phyloP scores from a whole-genome alignment of 2,888 invertebrate species.

The Linnaemya tessellans region DNA sequence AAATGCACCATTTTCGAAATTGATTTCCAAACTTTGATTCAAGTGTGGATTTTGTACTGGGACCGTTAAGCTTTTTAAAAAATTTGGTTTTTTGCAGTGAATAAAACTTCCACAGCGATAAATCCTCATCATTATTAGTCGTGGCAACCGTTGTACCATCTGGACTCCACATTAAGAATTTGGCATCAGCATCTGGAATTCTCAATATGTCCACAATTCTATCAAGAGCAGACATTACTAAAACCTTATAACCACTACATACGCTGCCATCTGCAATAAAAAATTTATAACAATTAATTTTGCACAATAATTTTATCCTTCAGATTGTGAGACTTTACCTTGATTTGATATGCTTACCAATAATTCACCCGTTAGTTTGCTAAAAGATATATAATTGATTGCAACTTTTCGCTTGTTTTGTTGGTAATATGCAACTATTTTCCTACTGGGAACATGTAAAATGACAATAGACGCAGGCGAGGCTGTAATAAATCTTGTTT shows the following conservation, averaged over 20 bases:
- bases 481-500: slow-evolving; percentile 75
- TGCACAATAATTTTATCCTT: neutral
- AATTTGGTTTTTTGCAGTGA: slow-evolving; percentile 44
- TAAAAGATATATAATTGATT: slow-evolving; percentile 82
- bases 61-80: slow-evolving; percentile 37
- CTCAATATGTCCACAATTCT: slow-evolving; percentile 80
- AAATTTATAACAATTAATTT: neutral
- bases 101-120: slow-evolving; percentile 83
- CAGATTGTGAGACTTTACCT: slow-evolving; percentile 71
- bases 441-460: slow-evolving; percentile 78
- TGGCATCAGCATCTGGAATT: slow-evolving; percentile 77
- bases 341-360: slow-evolving; percentile 80
- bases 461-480: slow-evolving; percentile 80
- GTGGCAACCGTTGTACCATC: slow-evolving; percentile 81
- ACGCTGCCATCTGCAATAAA: slow-evolving; percentile 74
- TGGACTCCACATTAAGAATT: slow-evolving; percentile 81
- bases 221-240: slow-evolving; percentile 81
- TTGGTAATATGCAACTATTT: slow-evolving; percentile 80
- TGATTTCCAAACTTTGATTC: slow-evolving; percentile 68
- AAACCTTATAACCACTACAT: slow-evolving; percentile 76
- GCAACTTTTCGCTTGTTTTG: slow-evolving; percentile 77
- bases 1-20: slow-evolving; percentile 71
- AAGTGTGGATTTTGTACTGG: slow-evolving; percentile 39
- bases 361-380: slow-evolving; percentile 83
- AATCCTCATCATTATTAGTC: slow-evolving; percentile 82